phyloP scores from a whole-genome alignment of 1,140 invertebrate genomes.

The Euura lappo region DNA sequence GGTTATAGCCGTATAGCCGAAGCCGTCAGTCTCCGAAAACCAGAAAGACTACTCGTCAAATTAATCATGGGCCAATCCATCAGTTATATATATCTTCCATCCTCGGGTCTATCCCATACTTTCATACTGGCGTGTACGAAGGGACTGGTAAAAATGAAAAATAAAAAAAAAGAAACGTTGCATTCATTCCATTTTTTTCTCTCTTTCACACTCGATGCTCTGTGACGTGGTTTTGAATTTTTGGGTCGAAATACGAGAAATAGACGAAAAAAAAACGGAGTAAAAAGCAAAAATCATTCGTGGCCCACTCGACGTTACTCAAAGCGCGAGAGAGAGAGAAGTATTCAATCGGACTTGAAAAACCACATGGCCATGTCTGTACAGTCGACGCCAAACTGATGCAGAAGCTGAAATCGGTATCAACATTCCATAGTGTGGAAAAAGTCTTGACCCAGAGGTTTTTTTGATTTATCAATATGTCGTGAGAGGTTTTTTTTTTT shows the following conservation, averaged over 20 bases:
- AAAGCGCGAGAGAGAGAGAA: background rate
- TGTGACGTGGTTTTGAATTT: too few species aligned
- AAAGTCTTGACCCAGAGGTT: too few species aligned
- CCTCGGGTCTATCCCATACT: background rate
- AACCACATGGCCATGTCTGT: background rate
- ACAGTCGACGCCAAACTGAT: background rate
- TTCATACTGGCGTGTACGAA: background rate
- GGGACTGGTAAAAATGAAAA: background rate
- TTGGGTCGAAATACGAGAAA: background rate
- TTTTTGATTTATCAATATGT: too few species aligned
- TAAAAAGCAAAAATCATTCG: background rate
- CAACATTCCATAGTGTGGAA: too few species aligned
- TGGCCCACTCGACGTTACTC: background rate
- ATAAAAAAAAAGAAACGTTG: background rate
- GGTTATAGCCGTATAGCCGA: background rate
- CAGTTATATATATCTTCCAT: conserved; percentile 33
- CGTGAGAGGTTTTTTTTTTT: too few species aligned
- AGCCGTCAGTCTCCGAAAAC: conserved; percentile 57
- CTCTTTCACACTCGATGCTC: background rate
- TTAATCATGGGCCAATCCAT: conserved; percentile 65
- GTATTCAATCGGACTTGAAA: background rate
- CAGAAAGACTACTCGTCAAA: conserved; percentile 64
- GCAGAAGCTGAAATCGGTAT: background rate
- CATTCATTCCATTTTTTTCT: background rate
- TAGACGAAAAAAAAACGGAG: background rate